Evolutionary conservation across 2,888 invertebrate genomes (phyloP).

Genomic region (Mythimna impura): DNA sequence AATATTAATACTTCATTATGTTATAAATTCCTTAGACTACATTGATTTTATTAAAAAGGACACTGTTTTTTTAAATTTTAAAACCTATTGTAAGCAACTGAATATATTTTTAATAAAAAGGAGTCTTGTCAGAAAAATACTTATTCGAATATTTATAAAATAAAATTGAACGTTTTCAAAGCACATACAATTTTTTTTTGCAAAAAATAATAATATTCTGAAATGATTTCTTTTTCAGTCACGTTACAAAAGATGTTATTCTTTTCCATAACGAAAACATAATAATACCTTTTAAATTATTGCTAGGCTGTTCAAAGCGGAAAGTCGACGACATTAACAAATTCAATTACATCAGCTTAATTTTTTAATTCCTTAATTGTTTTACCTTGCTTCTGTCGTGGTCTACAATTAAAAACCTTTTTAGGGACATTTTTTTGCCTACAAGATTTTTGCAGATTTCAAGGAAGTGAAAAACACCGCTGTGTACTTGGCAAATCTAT

Average conservation of each 20-base stretch:
- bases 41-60: neutral
- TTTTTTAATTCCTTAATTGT: constrained; percentile 51
- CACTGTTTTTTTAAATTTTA: too few species aligned
- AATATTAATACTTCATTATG: neutral
- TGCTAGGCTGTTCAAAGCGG: constrained; percentile 6
- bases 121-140: neutral
- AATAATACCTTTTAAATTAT: constrained; percentile 8
- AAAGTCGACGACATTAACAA: constrained; percentile 29
- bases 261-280: neutral
- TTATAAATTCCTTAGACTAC: neutral
- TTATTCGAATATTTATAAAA: too few species aligned
- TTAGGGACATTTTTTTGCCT: constrained; percentile 4
- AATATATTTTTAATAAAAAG: too few species aligned
- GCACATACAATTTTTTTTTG: neutral
- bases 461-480: constrained; percentile 7
- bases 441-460: neutral
- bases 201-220: neutral
- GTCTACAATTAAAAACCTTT: constrained; percentile 26
- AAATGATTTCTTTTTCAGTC: too few species aligned
- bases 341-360: constrained; percentile 37
- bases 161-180: neutral
- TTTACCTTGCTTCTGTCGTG: constrained; percentile 20
- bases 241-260: neutral
- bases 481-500: constrained; percentile 5
- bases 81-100: too few species aligned